Evolutionary conservation across 2,113 vertebrate species (phyloP), one percentile per base, ranked within the genome.

Genomic region (Vombatus ursinus): DNA sequence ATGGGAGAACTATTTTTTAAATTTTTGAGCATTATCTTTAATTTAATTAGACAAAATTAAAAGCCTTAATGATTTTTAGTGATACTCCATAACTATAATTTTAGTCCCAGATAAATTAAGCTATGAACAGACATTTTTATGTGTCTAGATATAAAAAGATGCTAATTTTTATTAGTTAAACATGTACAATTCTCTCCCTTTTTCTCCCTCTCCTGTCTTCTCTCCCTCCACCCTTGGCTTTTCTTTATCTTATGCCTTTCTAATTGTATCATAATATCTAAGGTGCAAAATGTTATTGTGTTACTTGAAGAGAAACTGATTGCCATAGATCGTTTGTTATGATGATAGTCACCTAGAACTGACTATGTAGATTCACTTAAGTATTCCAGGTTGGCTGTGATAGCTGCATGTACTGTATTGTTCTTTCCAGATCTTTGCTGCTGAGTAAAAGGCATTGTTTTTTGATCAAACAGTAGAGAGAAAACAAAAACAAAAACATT

Each of bases 341-440:
- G 37, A 77, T n/a, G 31, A 68, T n/a, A 16, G 37, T 47, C 91
- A 89, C 53, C 25, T 90, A 68, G 25, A 89, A 23, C 31, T 68
- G 57, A 91, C 3, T 68, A 37, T 93, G n/a, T 92, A 44, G 22
- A 52, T 90, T 28, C n/a, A 12, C 24, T 57, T 52, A 28, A 52
- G 3, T 50, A 49, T 93, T 96, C 90, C 47, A 91, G 61, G 0
- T 50, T 52, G 10, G 50, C 11, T 52, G 47, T 51, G 90, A 25
- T 28, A 25, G 93, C 22, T 31, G 6, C 91, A 49, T 19, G 48
- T 44, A 53, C 23, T 49, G 47, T 50, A 53, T 24, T 51, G 22
- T 19, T 77, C 11, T 92, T 97, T 95, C 44, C 24, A 5, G 53
- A 92, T 28, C 12, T 52, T 96, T 48, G 50, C 53, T 19, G 93